Conservation (phyloP, 1,140 invertebrate genomes). For the Drosophila pseudoobscura region DNA sequence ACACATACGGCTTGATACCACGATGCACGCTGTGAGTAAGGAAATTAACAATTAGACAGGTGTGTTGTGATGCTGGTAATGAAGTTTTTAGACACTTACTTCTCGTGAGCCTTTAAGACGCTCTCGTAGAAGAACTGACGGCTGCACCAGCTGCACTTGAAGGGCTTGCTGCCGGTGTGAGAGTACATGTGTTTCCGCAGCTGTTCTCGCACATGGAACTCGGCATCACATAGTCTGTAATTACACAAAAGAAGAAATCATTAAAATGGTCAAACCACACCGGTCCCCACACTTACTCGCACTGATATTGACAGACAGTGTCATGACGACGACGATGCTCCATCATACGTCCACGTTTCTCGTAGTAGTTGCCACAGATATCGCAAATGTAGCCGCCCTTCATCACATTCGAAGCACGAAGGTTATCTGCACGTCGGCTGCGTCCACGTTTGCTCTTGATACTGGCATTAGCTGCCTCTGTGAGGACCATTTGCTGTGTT, state of each 20-base stretch:
- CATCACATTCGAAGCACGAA: too few relatives aligned
- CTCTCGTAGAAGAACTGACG: conserved; percentile 79
- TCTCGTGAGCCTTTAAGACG: conserved; percentile 74
- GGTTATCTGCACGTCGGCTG: conserved; percentile 19
- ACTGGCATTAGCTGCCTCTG: conserved; percentile 33
- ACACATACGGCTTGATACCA: conserved; percentile 77
- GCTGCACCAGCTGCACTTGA: conserved; percentile 75
- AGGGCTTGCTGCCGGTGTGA: conserved; percentile 76
- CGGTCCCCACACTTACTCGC: conserved; percentile 63
- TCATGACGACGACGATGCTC: conserved; percentile 75
- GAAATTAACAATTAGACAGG: background rate
- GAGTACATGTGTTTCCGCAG: conserved; percentile 79
- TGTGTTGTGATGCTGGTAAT: too few relatives aligned
- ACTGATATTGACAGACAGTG: conserved; percentile 61
- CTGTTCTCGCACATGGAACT: conserved; percentile 72
- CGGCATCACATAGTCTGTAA: conserved; percentile 67
- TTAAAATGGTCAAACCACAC: too few relatives aligned
- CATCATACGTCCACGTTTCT: conserved; percentile 76
- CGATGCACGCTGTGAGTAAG: conserved; percentile 61
- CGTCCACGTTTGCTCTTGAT: conserved; percentile 48
- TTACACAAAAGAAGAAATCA: background rate
- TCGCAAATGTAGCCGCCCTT: conserved; percentile 70
- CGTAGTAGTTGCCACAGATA: conserved; percentile 77
- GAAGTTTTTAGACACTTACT: conserved; percentile 36
- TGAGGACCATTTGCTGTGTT: conserved; percentile 10